Conservation (phyloP, 2,113 vertebrate genomes). For the Larimichthys crocea region DNA sequence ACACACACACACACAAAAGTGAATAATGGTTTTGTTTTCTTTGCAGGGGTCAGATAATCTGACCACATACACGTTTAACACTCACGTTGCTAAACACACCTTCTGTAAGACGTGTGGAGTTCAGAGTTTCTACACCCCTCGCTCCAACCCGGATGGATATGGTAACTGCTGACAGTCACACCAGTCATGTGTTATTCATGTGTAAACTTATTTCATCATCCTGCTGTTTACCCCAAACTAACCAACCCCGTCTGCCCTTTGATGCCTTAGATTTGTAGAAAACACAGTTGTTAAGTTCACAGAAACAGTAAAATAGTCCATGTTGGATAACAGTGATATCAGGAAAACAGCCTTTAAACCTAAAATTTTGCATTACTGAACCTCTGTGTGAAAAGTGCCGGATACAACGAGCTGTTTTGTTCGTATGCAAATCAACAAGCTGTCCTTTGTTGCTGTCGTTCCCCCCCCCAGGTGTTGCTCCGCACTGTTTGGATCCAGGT, state of each 20-base stretch:
- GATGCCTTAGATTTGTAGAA: not conserved
- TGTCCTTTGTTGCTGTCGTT: conserved; percentile 2
- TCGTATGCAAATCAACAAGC: not conserved
- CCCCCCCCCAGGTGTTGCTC: conserved; percentile 87
- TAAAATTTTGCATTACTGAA: not conserved
- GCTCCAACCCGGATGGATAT: conserved; percentile 94
- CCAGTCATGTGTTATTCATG: not conserved
- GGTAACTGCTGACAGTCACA: conserved; percentile 72
- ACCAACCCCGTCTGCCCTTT: not conserved
- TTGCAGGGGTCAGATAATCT: conserved; percentile 90
- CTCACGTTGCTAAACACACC: conserved; percentile 90
- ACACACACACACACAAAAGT: not conserved
- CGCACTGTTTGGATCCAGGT: conserved; percentile 94
- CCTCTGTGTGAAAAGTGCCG: not conserved
- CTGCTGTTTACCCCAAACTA: conserved; percentile 21
- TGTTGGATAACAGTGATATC: not conserved
- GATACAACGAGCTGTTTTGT: not conserved
- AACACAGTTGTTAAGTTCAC: conserved; percentile 1
- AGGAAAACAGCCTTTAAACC: not conserved
- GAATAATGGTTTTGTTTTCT: not conserved
- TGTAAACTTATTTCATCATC: conserved; percentile 28
- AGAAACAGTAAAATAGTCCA: not conserved
- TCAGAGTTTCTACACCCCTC: conserved; percentile 96
- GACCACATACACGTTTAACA: conserved; percentile 95
- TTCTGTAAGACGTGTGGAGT: conserved; percentile 98